Base-by-base conservation (phyloP, 2,888 invertebrate genomes). In the Celastrina argiolus region DNA sequence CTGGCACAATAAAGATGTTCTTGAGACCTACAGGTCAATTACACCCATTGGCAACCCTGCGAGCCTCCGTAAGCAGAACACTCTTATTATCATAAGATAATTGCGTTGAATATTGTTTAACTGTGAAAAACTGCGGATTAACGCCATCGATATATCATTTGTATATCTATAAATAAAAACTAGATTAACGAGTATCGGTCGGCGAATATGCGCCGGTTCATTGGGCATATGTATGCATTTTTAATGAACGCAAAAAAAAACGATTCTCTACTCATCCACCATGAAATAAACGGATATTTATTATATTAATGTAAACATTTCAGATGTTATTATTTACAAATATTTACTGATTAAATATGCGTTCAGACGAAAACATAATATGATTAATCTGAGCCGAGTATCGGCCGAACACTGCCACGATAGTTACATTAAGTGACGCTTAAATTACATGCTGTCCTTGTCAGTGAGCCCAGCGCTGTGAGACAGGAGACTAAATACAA, bases 11-110 rank as follows among this genome's bases (percentile, higher is more conserved):
- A 12, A 22, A 22, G 22, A 45, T 18, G 22, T 22, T 36, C 1
- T 12, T 51, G 12, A 12, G n/a, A n/a, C 41, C 8, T 10, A 14
- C 22, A 26, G 51, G 22, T 12, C 22, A 18, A 12, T 51, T 45
- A 45, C 45, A 36, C 12, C 36, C 1, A 45, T 18, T 51, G 51
- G 51, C 51, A 51, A 26, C 51, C 51, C 51, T 51, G 12, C 1
- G 5, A 77, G 69, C 75, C 75, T 81, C 76, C 77, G 76, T 71
- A 79, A 77, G 78, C 77, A 66, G 31, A 58, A 28, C 16, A 39
- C 36, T 67, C 63, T 69, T 69, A 78, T 81, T 79, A 80, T 67
- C 77, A 81, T 78, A 78, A 74, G 75, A 75, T 75, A 79, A 79
- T 76, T 75, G 68, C 66, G 68, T 39, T 66, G 39, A 45, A 66